Base-by-base conservation (phyloP, 1,140 invertebrate species). In the Drosophila kikkawai region DNA sequence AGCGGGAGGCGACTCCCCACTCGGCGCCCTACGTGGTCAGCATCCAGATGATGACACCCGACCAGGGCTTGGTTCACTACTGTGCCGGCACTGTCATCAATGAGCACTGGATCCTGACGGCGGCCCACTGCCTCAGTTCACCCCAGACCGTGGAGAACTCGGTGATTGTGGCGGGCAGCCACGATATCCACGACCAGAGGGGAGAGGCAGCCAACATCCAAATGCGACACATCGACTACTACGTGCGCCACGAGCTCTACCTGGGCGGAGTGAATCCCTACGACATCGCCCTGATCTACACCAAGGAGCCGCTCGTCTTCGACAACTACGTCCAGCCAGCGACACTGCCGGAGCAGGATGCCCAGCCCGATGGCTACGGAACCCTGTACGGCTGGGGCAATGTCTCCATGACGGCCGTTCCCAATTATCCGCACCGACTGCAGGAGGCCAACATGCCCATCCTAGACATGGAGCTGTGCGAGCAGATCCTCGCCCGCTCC, bases 221-320 rank as follows among this genome's bases (percentile, higher is more conserved):
- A 60, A 48, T 88, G 66, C 92, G 92, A 4, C 53, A 75, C 55
- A 91, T 93, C 32, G 91, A 92, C 41, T 80, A 88, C 44, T 90
- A 88, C 51, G 78, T 91, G 13, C 75, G 78, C 0, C 92, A 93
- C 44, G 91, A 92, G 53, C 63, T 91, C 15, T 93, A 91, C 39
- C 34, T 90, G 29, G 92, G 92, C 39, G 92, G 90, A 26, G 93
- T 94, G 0, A 94, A 93, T 47, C 93, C 93, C 26, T 94, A 94
- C 66, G 94, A 95, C 50, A 94, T 95, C 19, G 94, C 94, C 0
- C 57, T 95, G 7, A 93, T 95, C 57, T 91, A 93, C 6, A 92
- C 94, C 26, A 94, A 94, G 66, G 75, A 82, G 4, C 86, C 92
- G 3, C 75, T 93, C 34, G 51, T 63, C 51, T 92, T 93, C 26